phyloP scores from a whole-genome alignment of 2,113 vertebrate genomes.

The Chascanopsetta lugubris region DNA sequence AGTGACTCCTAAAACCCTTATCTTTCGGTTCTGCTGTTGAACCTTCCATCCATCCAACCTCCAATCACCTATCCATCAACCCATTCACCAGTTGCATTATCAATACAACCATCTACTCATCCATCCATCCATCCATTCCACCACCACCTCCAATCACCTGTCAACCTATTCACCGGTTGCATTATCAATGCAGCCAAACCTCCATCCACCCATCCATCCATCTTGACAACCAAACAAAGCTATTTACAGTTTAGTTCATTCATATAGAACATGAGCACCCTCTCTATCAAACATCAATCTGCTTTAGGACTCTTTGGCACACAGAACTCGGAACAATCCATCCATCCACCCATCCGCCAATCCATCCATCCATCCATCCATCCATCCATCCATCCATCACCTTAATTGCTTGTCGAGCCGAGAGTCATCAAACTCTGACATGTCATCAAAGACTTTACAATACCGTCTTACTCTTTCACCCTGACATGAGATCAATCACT shows the following conservation, averaged over 20 bases:
- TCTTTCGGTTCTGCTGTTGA: not conserved
- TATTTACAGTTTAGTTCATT: too few species aligned
- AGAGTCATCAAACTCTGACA: not conserved
- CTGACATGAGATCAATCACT: not conserved
- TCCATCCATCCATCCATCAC: not conserved
- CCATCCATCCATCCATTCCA: not conserved
- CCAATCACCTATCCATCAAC: not conserved
- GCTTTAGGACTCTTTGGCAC: too few species aligned
- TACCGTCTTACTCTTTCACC: not conserved
- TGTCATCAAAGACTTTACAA: not conserved
- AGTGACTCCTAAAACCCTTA: not conserved
- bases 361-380: not conserved
- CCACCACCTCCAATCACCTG: not conserved
- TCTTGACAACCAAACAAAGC: too few species aligned
- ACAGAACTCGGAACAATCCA: not conserved
- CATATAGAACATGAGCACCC: too few species aligned
- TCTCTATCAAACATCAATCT: too few species aligned
- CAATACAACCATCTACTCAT: not conserved
- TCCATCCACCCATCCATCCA: not conserved
- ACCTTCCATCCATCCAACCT: not conserved
- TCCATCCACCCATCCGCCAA: not conserved
- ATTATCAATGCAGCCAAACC: too few species aligned
- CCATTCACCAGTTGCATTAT: not conserved
- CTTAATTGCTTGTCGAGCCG: not conserved
- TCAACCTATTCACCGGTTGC: not conserved